Base-by-base conservation (phyloP, 1,140 invertebrate genomes). In the Nebria ingens region DNA sequence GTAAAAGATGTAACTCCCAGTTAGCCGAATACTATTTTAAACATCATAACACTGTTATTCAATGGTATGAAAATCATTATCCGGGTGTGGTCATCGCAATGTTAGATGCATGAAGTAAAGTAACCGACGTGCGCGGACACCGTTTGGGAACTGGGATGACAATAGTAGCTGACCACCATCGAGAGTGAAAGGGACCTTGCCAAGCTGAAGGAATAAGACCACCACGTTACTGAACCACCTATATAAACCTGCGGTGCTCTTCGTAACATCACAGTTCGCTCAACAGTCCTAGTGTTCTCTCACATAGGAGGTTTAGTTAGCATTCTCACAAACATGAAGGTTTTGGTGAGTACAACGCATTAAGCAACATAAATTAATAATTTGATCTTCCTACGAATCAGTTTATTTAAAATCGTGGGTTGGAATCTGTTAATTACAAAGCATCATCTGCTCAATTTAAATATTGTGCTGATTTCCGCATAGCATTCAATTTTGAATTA, bases 61-160 rank as follows among this genome's bases (percentile, higher is more conserved):
- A n/a, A n/a, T n/a, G n/a, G n/a, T n/a, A n/a, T n/a, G n/a, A n/a
- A n/a, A n/a, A n/a, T n/a, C n/a, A n/a, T n/a, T n/a, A 34, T 34
- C 72, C 71, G 58, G 66, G 67, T 20, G 64, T 61, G 0, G 69
- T 69, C 52, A 69, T 72, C 64, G 64, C 66, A 56, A 68, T 66
- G 19, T 6, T 45, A 9, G 40, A 17, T 13, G 15, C 9, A 45
- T 45, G 40, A 45, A 45, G 40, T 45, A 45, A 9, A 17, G 9
- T 17, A 11, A 17, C 17, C 9, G 9, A 45, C 15, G 6, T 45
- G 40, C 25, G 40, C 40, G 9, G 9, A 4, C 6, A 6, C 40
- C 9, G 40, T 34, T 34, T 34, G 9, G 15, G 15, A 66, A 19
- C 65, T 66, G 11, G 64, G 40, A 45, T 45, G 40, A 45, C 40